Evolutionary conservation across 2,113 vertebrate species (phyloP), one percentile per base, ranked within the genome.

Genomic region (Myrmophylax atrothorax): DNA sequence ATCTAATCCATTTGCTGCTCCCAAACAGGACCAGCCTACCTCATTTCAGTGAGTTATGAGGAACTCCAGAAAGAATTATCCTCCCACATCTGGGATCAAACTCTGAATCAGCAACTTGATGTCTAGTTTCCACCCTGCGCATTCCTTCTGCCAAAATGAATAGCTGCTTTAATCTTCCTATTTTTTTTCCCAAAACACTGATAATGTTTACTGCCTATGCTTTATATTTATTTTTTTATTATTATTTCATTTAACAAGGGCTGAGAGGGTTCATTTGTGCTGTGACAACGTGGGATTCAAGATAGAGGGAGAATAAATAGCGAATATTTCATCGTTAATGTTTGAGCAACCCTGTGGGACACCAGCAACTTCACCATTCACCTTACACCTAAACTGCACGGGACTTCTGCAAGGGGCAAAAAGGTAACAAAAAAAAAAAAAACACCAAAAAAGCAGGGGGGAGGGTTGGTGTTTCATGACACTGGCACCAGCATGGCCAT

Each of bases 31-130:
- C 44, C 84, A 96, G 74, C 95, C 90, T 80, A 91, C 46, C 55
- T 96, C 88, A 95, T 95, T 91, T 93, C 88, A 93, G 95, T 63
- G 79, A 96, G 88, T 95, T 96, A 97, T 97, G 94, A 97, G 92
- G 86, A 97, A 94, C 94, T 94, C 90, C 80, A 93, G 72, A 94
- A 95, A 89, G 87, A 90, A 93, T 89, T 94, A 93, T 63, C 94
- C 97, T 97, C 95, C 95, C 95, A 96, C 95, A 96, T 89, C 84
- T 96, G 91, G 81, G 91, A 96, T 96, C 89, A 95, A 90, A 93
- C 52, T 96, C 89, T 96, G 95, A 97, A 89, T 96, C 95, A 97
- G 97, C 96, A 96, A 92, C 75, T 58, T 96, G 73, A 82, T 93
- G 82, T 92, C 70, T 92, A 89, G 88, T 90, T 96, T 96, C 87